These are phyloP conservation scores for Drosophila sp. DNA, from an alignment of 1,140 invertebrate genomes.

Conservation along the genomic window DNA sequence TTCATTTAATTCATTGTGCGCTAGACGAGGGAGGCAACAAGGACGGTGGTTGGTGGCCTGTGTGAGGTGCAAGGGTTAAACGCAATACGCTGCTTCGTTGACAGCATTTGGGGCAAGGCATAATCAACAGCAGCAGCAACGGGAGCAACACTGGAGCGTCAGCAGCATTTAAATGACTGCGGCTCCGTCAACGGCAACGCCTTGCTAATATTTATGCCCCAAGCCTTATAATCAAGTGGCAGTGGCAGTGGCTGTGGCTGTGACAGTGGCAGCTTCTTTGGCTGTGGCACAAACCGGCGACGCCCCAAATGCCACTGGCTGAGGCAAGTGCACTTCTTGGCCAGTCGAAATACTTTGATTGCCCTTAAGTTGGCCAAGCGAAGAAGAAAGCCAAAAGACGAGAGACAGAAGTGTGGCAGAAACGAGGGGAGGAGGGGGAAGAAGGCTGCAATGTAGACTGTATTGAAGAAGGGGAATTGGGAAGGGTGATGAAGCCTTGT, in stretches of 20 bases:
- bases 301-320: slow-evolving; percentile 2
- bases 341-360: slow-evolving; percentile 65
- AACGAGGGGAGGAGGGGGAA: neutral
- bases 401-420: neutral
- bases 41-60: no score
- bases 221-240: slow-evolving; percentile 56
- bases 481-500: slow-evolving; percentile 1
- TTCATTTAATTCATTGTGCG: slow-evolving; percentile 82
- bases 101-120: slow-evolving; percentile 57
- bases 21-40: slow-evolving; percentile 14
- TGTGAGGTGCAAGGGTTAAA: slow-evolving; percentile 64
- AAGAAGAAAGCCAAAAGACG: neutral
- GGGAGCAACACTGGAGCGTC: no score
- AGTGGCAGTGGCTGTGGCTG: slow-evolving; percentile 6
- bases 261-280: neutral
- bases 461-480: neutral
- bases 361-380: slow-evolving; percentile 43
- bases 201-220: slow-evolving; percentile 78
- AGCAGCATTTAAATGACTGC: slow-evolving; percentile 75
- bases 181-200: slow-evolving; percentile 69
- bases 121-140: slow-evolving; percentile 28
- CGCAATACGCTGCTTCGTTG: slow-evolving; percentile 44
- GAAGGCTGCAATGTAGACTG: neutral
- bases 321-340: slow-evolving; percentile 59
- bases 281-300: neutral